Percentiles rank a stretch among this genome's conserved stretches.
These are phyloP conservation scores for Trichomycterus rosablanca DNA, from an alignment of 2,113 vertebrate species.

Conservation along the genomic window DNA sequence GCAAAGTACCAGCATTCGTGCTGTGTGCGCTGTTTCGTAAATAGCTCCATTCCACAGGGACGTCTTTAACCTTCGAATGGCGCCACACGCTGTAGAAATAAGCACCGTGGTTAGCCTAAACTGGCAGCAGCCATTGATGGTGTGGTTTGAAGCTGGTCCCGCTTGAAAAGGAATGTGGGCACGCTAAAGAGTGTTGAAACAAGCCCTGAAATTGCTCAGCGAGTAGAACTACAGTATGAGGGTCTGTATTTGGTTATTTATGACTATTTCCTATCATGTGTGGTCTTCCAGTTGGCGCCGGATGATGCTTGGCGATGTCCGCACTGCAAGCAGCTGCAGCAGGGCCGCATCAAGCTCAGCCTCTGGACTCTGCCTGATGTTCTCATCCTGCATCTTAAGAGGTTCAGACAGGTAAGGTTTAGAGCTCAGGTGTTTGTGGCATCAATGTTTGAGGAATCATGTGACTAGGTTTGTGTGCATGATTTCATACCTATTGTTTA, in stretches of 20 bases:
- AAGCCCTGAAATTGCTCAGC: slow-evolving; percentile 31
- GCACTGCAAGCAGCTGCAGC: slow-evolving; percentile 96
- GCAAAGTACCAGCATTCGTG: slow-evolving; percentile 33
- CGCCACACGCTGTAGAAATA: slow-evolving; percentile 22
- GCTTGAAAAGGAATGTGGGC: slow-evolving; percentile 24
- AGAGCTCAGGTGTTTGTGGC: no score
- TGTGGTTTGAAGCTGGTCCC: slow-evolving; percentile 20
- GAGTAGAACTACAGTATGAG: background rate
- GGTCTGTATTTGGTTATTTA: slow-evolving; percentile 46
- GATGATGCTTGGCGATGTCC: slow-evolving; percentile 97
- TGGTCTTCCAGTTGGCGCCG: slow-evolving; percentile 81
- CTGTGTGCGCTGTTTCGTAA: slow-evolving; percentile 48
- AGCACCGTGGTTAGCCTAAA: slow-evolving; percentile 46
- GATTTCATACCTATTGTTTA: no score
- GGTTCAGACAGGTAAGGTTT: slow-evolving; percentile 85
- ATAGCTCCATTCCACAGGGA: slow-evolving; percentile 30
- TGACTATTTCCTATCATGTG: slow-evolving; percentile 27
- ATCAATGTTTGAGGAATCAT: no score
- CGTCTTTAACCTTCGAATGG: slow-evolving; percentile 19
- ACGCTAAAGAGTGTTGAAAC: slow-evolving; percentile 8
- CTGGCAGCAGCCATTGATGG: slow-evolving; percentile 28
- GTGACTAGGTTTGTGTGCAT: no score
- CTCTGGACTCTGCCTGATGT: slow-evolving; percentile 96
- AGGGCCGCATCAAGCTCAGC: slow-evolving; percentile 93
- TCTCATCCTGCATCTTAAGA: slow-evolving; percentile 93